Percentiles rank a stretch among this genome's conserved stretches.
These are phyloP conservation scores for Mylabris phalerata DNA, from an alignment of 1,140 invertebrate genomes.

Conservation along the genomic window DNA sequence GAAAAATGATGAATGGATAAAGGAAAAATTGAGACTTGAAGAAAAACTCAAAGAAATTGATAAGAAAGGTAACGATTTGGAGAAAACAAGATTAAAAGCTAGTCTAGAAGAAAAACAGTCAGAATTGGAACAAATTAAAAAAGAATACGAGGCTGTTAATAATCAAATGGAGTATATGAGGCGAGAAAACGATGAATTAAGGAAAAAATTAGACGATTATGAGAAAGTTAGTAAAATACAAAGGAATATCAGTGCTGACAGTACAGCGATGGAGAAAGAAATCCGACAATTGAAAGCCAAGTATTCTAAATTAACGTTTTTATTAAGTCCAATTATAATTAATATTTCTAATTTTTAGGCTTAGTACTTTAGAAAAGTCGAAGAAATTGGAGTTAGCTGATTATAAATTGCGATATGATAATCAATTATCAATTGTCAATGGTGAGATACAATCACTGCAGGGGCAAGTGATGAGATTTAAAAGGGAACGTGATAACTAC, in stretches of 20 bases:
- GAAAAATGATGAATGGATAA: constrained; percentile 64
- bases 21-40: constrained; percentile 62
- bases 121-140: constrained; percentile 65
- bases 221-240: constrained; percentile 78
- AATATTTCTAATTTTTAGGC: constrained; percentile 39
- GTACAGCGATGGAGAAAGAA: constrained; percentile 65
- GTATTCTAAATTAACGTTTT: constrained; percentile 35
- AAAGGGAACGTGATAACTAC: constrained; percentile 82
- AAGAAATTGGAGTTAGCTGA: constrained; percentile 78
- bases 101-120: constrained; percentile 65
- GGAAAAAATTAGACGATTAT: constrained; percentile 75
- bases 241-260: constrained; percentile 66
- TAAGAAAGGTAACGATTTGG: constrained; percentile 54
- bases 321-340: background rate
- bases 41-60: constrained; percentile 61
- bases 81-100: constrained; percentile 59
- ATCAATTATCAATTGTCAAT: constrained; percentile 73
- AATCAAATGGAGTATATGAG: constrained; percentile 63
- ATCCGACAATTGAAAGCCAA: constrained; percentile 60
- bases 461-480: constrained; percentile 69
- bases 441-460: constrained; percentile 82
- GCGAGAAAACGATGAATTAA: constrained; percentile 74
- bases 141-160: constrained; percentile 62
- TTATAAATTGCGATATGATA: constrained; percentile 82
- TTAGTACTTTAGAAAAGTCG: constrained; percentile 70